Evolutionary conservation across 2,113 vertebrate species (phyloP).

Genomic region (Dasyprocta punctata): DNA sequence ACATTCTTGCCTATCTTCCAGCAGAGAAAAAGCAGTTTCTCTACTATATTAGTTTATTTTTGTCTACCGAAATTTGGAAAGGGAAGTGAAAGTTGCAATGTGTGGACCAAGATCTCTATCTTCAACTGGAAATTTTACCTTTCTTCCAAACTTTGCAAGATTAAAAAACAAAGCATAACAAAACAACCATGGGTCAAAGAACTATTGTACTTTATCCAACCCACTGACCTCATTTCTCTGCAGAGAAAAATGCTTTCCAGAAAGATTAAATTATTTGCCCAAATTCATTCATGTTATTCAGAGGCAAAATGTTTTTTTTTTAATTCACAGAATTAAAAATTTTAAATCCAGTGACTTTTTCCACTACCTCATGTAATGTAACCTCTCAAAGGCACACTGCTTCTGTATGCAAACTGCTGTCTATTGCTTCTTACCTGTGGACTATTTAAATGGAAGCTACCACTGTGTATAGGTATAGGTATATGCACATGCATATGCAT

Average conservation of each 20-base stretch:
- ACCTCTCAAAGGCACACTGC: not conserved
- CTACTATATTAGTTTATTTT: not conserved
- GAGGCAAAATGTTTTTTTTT: not conserved
- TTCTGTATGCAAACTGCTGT: not conserved
- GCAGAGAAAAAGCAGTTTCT: not conserved
- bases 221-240: conserved; percentile 38
- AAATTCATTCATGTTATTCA: conserved; percentile 1
- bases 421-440: not conserved
- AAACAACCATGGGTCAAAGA: conserved; percentile 43
- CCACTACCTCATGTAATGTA: not conserved
- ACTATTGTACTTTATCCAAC: conserved; percentile 45
- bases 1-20: not conserved
- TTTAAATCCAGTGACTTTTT: not conserved
- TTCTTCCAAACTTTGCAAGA: conserved; percentile 54
- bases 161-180: conserved; percentile 33
- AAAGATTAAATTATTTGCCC: conserved; percentile 9
- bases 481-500: not conserved
- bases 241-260: conserved; percentile 44
- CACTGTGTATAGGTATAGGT: not conserved
- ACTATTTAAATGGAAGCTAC: not conserved
- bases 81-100: not conserved
- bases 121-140: conserved; percentile 45
- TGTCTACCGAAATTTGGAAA: not conserved
- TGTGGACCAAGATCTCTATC: not conserved
- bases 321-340: conserved; percentile 33